A percentile compares a stretch with the other conserved stretches of the same genome.
Evolutionary conservation across 2,888 invertebrate genomes (phyloP).

Genomic region (Drosophila rubida): DNA sequence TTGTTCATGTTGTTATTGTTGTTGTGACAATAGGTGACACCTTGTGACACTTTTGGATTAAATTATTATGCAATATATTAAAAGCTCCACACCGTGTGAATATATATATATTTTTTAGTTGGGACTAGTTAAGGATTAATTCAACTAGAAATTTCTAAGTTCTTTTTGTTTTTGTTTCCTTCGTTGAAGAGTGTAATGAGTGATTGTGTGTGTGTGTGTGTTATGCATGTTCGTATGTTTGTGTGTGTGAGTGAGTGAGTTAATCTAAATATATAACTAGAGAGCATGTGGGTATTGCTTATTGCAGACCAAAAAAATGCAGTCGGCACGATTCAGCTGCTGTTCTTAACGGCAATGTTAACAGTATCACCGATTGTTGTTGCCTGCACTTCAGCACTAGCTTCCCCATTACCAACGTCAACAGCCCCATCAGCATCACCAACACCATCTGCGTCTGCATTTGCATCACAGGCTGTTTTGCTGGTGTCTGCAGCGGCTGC

Average conservation of each 20-base stretch:
- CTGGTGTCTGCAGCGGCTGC: conserved; percentile 33
- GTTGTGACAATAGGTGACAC: conserved; percentile 40
- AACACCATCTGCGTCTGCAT: conserved; percentile 7
- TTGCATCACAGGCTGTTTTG: conserved; percentile 38
- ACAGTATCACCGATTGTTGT: conserved; percentile 46
- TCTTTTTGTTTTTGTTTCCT: conserved; percentile 21
- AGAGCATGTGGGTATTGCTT: conserved; percentile 62
- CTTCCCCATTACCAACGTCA: conserved; percentile 37
- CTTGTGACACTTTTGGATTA: conserved; percentile 56
- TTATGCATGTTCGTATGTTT: conserved; percentile 17
- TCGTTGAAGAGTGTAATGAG: conserved; percentile 28
- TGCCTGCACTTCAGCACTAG: conserved; percentile 10
- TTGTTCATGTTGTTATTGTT: conserved; percentile 18
- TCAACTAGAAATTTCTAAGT: conserved; percentile 73
- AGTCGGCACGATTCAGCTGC: conserved; percentile 71
- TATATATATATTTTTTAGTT: conserved; percentile 49
- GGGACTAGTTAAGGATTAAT: conserved; percentile 80
- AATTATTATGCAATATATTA: conserved; percentile 39
- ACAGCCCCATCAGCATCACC: background rate
- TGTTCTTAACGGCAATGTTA: conserved; percentile 58
- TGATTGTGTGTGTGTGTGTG: conserved; percentile 25
- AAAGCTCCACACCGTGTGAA: conserved; percentile 55
- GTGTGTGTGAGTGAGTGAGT: conserved; percentile 48
- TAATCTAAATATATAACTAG: conserved; percentile 55
- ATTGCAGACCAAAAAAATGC: conserved; percentile 19